Base-by-base conservation (phyloP, 2,797 vertebrate species). In the Molossus molossus region DNA sequence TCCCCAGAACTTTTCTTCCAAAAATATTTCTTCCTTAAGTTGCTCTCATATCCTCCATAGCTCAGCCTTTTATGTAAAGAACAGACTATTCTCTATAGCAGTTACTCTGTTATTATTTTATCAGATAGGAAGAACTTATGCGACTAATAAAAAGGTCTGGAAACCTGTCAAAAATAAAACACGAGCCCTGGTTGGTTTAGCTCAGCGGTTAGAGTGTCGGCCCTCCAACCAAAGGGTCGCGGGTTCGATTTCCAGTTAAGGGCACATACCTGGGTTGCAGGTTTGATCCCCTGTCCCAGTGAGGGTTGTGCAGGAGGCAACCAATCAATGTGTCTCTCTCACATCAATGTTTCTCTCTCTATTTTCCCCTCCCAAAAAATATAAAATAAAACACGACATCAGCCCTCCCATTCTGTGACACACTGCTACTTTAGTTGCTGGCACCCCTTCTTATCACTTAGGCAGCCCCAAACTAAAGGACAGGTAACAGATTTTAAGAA, bases 1-100 rank as follows among this genome's bases (percentile, higher is more conserved):
- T 53, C 77, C 65, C 45, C 20, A 29, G 40, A 92, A 82, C 50
- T 94, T 91, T 83, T 95, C 29, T 65, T 89, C 81, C 29, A 96
- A 94, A 93, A 92, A 48, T 70, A 83, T 86, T 94, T 93, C 50
- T 70, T 69, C 57, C 64, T 76, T 72, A 73, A 88, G 92, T 84
- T 67, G 15, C 15, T 90, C 57, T 83, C 37, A 72, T 75, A 96
- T 73, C 25, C 60, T 87, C 72, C 75, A 53, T 6, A 91, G 14
- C 33, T 86, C n/a, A 84, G 72, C 13, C 48, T 87, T 45, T 3
- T 21, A 94, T 40, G 55, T 67, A 73, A 93, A 95, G 82, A 93
- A 83, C 9, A 73, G 27, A 58, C 10, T 11, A 84, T 18, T 82
- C 48, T 88, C 27, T 81, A 91, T 80, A 80, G 69, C 33, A 92